A percentile compares a stretch with the other conserved stretches of the same genome.
These are phyloP conservation scores for Anseranas semipalmata DNA, from an alignment of 2,113 vertebrate species.

Conservation along the genomic window DNA sequence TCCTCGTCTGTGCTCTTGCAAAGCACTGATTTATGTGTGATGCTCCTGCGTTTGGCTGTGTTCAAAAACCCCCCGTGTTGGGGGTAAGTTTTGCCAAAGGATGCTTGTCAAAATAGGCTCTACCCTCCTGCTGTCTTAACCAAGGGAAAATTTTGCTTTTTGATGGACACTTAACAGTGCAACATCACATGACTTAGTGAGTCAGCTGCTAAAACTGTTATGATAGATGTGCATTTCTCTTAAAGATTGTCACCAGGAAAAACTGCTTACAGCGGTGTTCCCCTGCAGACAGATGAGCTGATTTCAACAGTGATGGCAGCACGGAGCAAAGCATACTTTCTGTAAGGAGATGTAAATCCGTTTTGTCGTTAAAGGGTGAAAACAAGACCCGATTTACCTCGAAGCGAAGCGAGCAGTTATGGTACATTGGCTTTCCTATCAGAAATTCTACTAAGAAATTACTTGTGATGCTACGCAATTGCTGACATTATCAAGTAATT, in stretches of 20 bases:
- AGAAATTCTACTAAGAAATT: not conserved
- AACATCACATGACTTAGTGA: not conserved
- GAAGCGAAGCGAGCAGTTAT: not conserved
- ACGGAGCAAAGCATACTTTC: not conserved
- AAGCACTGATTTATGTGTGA: not conserved
- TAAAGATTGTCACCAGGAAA: not conserved
- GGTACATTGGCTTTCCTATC: not conserved
- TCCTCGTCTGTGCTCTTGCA: not conserved
- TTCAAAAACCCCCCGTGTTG: fast-evolving
- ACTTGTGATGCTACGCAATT: not conserved
- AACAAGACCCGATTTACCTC: not conserved
- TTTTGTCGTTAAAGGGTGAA: not conserved
- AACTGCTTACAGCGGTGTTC: not conserved
- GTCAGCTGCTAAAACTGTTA: not conserved
- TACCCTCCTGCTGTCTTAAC: not conserved
- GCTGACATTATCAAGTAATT: not conserved
- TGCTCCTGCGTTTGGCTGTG: fast-evolving
- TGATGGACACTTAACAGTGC: not conserved
- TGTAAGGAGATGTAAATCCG: not conserved
- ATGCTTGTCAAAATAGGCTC: not conserved
- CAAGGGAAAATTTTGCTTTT: not conserved
- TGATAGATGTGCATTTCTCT: not conserved
- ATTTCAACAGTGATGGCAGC: not conserved
- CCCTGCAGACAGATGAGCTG: not conserved
- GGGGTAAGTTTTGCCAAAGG: not conserved